Evolutionary conservation across 2,888 invertebrate species (phyloP).

Genomic region (Anagyrus pseudococci): DNA sequence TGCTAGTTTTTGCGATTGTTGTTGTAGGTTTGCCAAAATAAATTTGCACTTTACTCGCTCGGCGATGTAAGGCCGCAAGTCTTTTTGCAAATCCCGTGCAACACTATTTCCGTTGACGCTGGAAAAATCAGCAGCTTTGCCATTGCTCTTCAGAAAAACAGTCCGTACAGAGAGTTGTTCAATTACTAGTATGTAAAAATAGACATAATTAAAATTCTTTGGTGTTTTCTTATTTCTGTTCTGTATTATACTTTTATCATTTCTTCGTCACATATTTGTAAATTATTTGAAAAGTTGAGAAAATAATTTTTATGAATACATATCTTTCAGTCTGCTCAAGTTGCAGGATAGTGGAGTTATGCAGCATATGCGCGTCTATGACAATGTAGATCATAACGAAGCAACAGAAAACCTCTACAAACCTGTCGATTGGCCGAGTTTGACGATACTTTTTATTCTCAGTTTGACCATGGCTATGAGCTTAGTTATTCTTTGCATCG

Average conservation of each 20-base stretch:
- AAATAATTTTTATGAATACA: no score
- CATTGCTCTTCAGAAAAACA: slow-evolving; percentile 43
- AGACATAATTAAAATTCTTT: no score
- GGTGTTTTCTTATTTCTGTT: no score
- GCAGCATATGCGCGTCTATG: slow-evolving; percentile 7
- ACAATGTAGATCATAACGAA: background rate
- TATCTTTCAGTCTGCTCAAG: slow-evolving; percentile 41
- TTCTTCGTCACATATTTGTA: no score
- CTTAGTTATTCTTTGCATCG: slow-evolving; percentile 31
- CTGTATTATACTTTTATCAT: no score
- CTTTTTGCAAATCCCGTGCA: slow-evolving; percentile 28
- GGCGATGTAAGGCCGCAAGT: slow-evolving; percentile 25
- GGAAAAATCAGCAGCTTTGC: slow-evolving; percentile 43
- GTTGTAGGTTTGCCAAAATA: slow-evolving; percentile 32
- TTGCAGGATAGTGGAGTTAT: slow-evolving; percentile 35
- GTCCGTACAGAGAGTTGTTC: slow-evolving; percentile 43
- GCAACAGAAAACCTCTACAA: slow-evolving; percentile 16
- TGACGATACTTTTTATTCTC: slow-evolving; percentile 33
- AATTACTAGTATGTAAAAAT: slow-evolving; percentile 49
- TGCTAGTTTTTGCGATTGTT: no score
- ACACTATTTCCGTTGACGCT: slow-evolving; percentile 40
- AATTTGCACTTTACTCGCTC: slow-evolving; percentile 41
- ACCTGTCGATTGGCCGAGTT: slow-evolving; percentile 28
- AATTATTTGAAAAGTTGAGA: no score
- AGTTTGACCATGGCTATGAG: slow-evolving; percentile 16